phyloP scores from a whole-genome alignment of 2,113 vertebrate genomes.

The Tragelaphus strepsiceros region DNA sequence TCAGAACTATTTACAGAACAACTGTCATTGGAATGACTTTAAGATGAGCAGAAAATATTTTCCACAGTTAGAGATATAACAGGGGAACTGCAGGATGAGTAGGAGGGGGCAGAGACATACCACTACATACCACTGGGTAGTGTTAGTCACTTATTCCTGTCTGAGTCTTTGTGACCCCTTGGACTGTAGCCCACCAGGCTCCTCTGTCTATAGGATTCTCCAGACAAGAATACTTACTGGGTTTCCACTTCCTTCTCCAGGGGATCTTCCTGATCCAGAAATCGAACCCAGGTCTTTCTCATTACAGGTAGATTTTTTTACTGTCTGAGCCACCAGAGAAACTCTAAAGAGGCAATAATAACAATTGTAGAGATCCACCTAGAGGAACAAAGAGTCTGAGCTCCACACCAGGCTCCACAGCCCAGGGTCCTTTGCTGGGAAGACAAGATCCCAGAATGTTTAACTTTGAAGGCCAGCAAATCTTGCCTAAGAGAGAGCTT shows the following conservation, averaged over 20 bases:
- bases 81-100: neutral
- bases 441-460: neutral
- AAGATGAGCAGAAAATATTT: neutral
- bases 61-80: neutral
- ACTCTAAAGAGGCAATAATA: neutral
- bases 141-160: neutral
- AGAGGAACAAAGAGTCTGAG: neutral
- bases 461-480: neutral
- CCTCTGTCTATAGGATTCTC: neutral
- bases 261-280: neutral
- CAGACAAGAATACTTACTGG: neutral
- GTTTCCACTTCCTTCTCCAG: neutral
- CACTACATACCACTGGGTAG: neutral
- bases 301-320: neutral
- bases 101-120: neutral
- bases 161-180: neutral
- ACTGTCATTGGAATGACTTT: neutral
- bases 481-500: neutral
- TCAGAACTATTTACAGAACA: neutral
- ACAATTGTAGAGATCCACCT: neutral
- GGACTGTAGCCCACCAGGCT: neutral
- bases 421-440: neutral
- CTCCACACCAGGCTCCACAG: neutral
- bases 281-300: neutral
- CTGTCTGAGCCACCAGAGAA: neutral